phyloP scores from a whole-genome alignment of 2,113 vertebrate genomes.

The Syrmaticus mikado region DNA sequence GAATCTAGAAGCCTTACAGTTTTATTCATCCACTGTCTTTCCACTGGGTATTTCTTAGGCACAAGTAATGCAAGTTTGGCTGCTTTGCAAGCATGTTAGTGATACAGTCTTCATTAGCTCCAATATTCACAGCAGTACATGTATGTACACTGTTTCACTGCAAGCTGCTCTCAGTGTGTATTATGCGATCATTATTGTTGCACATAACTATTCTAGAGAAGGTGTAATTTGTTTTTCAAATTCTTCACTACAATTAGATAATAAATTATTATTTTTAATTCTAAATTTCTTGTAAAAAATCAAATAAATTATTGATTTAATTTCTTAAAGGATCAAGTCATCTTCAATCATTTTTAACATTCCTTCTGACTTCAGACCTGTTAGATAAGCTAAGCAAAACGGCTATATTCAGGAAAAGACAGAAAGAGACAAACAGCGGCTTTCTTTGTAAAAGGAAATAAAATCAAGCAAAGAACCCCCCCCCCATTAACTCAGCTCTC shows the following conservation, averaged over 20 bases:
- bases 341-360: not conserved
- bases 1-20: not conserved
- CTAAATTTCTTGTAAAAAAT: too few relatives aligned
- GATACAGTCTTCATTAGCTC: not conserved
- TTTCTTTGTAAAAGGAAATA: not conserved
- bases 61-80: not conserved
- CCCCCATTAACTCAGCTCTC: not conserved
- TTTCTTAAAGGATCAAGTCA: not conserved
- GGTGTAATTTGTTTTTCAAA: not conserved
- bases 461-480: accelerated
- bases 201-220: not conserved
- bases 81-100: not conserved
- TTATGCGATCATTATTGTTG: not conserved
- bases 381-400: not conserved
- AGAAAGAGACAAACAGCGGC: not conserved
- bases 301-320: not conserved
- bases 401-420: not conserved
- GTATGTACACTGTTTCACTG: not conserved
- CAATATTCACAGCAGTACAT: not conserved
- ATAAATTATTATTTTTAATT: not conserved
- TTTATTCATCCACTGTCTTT: not conserved
- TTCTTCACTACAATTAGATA: not conserved
- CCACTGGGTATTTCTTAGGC: not conserved
- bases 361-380: not conserved
- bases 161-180: not conserved